Evolutionary conservation across 2,113 vertebrate genomes (phyloP).

Genomic region (Podarcis raffonei): DNA sequence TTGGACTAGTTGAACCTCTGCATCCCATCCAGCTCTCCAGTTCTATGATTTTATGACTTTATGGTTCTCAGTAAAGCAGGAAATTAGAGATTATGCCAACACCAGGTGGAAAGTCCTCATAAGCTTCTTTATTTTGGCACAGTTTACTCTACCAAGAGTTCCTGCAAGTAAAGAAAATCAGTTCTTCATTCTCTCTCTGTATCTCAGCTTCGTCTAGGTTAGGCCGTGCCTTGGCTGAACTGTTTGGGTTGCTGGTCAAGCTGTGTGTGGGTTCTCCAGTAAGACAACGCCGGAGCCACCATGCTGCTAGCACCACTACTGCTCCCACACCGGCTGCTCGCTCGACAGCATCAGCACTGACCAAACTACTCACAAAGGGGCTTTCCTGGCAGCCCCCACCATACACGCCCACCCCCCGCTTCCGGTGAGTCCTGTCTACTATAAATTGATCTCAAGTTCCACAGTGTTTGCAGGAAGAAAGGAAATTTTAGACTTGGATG

Average conservation of each 20-base stretch:
- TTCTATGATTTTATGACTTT: no score
- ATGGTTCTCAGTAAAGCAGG: no score
- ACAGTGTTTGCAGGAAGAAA: background rate
- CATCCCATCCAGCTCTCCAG: no score
- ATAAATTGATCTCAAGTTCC: background rate
- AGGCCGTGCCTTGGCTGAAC: constrained; percentile 89
- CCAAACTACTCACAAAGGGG: constrained; percentile 92
- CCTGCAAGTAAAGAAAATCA: background rate
- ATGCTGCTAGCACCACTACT: constrained; percentile 90
- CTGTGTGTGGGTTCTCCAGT: constrained; percentile 93
- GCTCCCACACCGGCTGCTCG: constrained; percentile 91
- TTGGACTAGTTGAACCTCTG: no score
- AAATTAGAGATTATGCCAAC: no score
- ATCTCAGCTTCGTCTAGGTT: constrained; percentile 88
- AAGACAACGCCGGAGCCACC: constrained; percentile 90
- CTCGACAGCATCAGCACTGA: constrained; percentile 91
- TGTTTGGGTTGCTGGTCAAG: constrained; percentile 92
- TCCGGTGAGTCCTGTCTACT: constrained; percentile 77
- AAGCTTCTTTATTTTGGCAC: background rate
- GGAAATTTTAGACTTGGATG: background rate
- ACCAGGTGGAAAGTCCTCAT: no score
- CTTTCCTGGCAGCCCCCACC: constrained; percentile 93
- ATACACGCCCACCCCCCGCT: constrained; percentile 93
- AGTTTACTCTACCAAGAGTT: background rate
- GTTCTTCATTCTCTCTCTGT: background rate